phyloP scores from a whole-genome alignment of 2,888 invertebrate genomes.

The Aphrophora alni region DNA sequence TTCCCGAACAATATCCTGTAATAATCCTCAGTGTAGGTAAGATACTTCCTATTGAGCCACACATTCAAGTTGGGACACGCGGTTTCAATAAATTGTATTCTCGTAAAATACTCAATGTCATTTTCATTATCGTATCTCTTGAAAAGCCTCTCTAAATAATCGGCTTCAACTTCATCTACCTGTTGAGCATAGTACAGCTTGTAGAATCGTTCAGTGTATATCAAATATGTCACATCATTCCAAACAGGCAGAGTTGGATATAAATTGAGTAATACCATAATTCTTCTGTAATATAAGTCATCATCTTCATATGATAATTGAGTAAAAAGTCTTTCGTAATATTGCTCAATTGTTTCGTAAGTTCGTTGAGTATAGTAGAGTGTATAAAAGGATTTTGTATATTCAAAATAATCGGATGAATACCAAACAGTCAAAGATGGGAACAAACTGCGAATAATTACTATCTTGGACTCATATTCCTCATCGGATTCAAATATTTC shows the following conservation, averaged over 20 bases:
- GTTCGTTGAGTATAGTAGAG: too few relatives aligned
- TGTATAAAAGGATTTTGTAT: too few relatives aligned
- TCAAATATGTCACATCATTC: not conserved
- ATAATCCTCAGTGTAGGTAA: not conserved
- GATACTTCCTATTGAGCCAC: not conserved
- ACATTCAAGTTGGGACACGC: not conserved
- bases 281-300: not conserved
- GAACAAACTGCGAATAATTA: too few relatives aligned
- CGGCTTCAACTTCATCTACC: not conserved
- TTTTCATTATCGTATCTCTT: not conserved
- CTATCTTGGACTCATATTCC: too few relatives aligned
- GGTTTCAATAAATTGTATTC: not conserved
- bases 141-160: not conserved
- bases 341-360: too few relatives aligned
- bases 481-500: too few relatives aligned
- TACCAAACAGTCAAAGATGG: not conserved
- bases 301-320: not conserved
- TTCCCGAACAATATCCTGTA: not conserved
- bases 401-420: too few relatives aligned
- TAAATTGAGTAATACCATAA: not conserved
- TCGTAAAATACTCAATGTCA: not conserved
- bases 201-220: not conserved
- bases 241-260: not conserved
- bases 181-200: not conserved
- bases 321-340: too few relatives aligned